Evolutionary conservation across 2,113 vertebrate genomes (phyloP).

Genomic region (Hucho hucho): DNA sequence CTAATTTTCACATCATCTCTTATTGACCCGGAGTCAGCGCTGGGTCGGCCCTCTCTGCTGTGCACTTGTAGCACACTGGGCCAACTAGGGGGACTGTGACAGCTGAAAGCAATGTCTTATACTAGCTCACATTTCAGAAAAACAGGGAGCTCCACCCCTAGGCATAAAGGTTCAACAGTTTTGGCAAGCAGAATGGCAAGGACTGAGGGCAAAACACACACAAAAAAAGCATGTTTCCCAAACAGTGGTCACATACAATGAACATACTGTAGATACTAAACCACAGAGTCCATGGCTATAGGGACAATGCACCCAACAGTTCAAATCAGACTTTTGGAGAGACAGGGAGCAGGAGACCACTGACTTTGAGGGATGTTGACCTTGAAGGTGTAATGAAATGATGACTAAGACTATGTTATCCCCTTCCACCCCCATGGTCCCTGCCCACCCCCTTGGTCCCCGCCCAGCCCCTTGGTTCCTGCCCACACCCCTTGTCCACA

Average conservation of each 20-base stretch:
- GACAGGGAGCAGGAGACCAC: background rate
- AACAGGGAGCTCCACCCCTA: too few relatives aligned
- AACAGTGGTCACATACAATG: background rate
- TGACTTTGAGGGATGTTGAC: background rate
- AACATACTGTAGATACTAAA: background rate
- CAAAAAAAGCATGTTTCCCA: background rate
- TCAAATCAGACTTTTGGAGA: background rate
- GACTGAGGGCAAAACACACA: background rate
- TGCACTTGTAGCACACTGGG: background rate
- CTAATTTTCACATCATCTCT: constrained; percentile 4
- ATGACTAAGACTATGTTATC: background rate
- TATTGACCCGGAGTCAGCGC: background rate
- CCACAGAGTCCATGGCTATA: background rate
- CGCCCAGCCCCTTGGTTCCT: background rate
- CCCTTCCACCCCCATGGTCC: background rate
- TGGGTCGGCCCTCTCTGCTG: background rate
- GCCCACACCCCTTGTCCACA: background rate
- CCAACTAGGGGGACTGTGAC: too few relatives aligned
- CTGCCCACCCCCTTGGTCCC: too few relatives aligned
- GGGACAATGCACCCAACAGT: background rate
- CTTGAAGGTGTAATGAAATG: background rate
- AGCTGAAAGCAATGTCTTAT: background rate
- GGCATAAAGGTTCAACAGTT: background rate
- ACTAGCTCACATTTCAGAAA: too few relatives aligned
- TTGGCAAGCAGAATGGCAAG: background rate